Evolutionary conservation across 2,797 vertebrate genomes (phyloP).

Genomic region (Agapornis canus): DNA sequence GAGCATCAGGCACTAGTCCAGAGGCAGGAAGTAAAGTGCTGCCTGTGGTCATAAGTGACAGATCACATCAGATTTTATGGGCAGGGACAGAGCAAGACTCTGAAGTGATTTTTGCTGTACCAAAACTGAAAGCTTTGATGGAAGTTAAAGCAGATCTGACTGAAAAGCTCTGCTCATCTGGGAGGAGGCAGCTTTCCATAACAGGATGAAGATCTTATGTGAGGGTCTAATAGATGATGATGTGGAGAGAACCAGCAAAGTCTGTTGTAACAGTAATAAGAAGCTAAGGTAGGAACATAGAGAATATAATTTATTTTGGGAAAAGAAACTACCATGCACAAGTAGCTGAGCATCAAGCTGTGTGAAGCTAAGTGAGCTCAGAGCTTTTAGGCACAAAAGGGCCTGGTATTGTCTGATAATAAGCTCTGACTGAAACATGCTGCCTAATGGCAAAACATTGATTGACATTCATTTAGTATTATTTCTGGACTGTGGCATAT

Average conservation of each 20-base stretch:
- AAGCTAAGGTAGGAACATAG: background rate
- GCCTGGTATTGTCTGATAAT: background rate
- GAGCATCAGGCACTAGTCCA: background rate
- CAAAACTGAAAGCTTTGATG: background rate
- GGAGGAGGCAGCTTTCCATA: background rate
- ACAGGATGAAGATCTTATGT: accelerated
- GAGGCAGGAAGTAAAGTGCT: background rate
- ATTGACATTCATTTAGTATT: background rate
- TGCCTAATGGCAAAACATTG: background rate
- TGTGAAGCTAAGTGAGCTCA: background rate
- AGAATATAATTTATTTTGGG: background rate
- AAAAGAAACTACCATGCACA: background rate
- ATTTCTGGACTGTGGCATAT: background rate
- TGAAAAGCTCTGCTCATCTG: background rate
- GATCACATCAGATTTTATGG: background rate
- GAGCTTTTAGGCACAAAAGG: background rate
- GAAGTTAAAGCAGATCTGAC: background rate
- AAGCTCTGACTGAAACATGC: background rate
- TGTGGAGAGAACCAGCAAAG: background rate
- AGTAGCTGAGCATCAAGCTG: background rate
- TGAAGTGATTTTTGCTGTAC: background rate
- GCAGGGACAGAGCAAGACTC: background rate
- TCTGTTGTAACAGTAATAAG: background rate
- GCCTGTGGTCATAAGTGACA: accelerated
- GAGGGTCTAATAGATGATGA: background rate